Conservation (phyloP, 1,140 invertebrate species). For the Drosophila willistoni region DNA sequence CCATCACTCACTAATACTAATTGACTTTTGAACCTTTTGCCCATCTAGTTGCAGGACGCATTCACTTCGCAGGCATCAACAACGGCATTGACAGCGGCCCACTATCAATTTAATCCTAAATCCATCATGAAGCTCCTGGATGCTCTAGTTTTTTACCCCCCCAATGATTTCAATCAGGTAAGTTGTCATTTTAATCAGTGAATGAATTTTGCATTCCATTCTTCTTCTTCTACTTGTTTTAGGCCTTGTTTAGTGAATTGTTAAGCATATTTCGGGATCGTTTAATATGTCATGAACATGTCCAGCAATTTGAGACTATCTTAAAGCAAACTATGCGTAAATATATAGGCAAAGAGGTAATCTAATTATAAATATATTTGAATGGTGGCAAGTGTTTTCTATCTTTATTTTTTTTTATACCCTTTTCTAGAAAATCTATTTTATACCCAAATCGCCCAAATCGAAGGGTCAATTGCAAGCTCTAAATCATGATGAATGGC, state of each 20-base stretch:
- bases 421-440: constrained; percentile 68
- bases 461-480: constrained; percentile 51
- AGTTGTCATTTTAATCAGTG: constrained; percentile 13
- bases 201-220: background rate
- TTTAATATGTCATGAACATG: constrained; percentile 88
- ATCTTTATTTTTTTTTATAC: background rate
- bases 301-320: constrained; percentile 87
- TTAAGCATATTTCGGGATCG: constrained; percentile 90
- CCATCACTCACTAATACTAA: constrained; percentile 23
- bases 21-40: constrained; percentile 33
- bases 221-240: constrained; percentile 35
- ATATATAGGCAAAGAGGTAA: constrained; percentile 80
- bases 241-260: constrained; percentile 90
- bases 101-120: constrained; percentile 82
- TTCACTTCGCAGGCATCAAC: constrained; percentile 34
- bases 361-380: background rate
- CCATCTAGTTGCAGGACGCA: constrained; percentile 56
- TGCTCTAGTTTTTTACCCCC: constrained; percentile 66
- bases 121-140: constrained; percentile 77
- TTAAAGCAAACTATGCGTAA: constrained; percentile 85
- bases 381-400: background rate
- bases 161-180: constrained; percentile 76
- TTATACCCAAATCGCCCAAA: constrained; percentile 70
- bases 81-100: constrained; percentile 41
- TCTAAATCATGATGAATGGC: constrained; percentile 73